Conservation (phyloP, 2,888 invertebrate species). For the Alcis repandata region DNA sequence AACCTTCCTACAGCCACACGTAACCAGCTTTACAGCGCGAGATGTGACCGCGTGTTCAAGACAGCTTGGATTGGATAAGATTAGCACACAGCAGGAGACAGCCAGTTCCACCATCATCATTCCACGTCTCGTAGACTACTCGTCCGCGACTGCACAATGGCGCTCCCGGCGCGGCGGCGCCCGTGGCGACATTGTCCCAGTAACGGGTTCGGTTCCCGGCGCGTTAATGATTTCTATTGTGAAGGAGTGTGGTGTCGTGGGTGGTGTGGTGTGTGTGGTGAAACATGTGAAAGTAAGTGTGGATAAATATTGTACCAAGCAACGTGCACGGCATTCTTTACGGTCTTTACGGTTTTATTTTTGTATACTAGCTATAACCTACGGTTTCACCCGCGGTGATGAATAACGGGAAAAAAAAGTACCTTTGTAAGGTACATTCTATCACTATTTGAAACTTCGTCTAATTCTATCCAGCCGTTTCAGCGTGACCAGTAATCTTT, state of each 20-base stretch:
- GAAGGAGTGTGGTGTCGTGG: conserved; percentile 31
- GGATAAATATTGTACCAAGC: conserved; percentile 7
- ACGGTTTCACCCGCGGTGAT: no score
- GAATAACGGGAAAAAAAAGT: no score
- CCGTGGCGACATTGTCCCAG: conserved; percentile 57
- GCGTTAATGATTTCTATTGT: conserved; percentile 51
- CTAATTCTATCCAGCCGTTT: no score
- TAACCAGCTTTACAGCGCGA: no score
- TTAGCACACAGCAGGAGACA: no score
- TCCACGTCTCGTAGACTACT: not conserved
- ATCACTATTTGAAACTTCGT: no score
- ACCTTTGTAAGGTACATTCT: no score
- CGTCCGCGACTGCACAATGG: conserved; percentile 15
- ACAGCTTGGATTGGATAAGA: no score
- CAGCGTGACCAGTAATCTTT: no score
- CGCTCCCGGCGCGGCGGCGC: conserved; percentile 49
- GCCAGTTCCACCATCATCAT: no score
- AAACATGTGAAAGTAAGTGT: conserved; percentile 1
- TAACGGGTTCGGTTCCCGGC: conserved; percentile 53
- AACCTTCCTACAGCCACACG: no score
- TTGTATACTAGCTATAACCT: not conserved
- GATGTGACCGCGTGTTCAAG: no score
- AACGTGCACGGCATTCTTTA: not conserved
- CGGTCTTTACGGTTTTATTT: not conserved
- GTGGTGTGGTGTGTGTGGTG: conserved; percentile 23